Conservation (phyloP, 1,140 invertebrate species). For the Aricia agestis region DNA sequence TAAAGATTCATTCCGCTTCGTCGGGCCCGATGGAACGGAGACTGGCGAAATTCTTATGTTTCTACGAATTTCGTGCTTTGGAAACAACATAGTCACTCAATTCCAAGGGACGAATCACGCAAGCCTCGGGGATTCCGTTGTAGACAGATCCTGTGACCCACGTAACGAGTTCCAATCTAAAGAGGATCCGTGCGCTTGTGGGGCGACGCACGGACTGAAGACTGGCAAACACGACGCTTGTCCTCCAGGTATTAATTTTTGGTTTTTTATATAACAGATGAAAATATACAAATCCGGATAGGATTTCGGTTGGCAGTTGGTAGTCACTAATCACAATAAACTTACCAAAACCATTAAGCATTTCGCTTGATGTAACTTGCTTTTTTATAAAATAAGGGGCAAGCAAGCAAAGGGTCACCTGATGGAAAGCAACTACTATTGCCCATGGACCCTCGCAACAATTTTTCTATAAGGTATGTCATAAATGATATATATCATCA, state of each 20-base stretch:
- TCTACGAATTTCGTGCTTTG: conserved; percentile 80
- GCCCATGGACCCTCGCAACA: too few relatives aligned
- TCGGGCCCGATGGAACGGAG: conserved; percentile 59
- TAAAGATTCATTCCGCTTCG: conserved; percentile 77
- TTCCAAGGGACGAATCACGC: conserved; percentile 73
- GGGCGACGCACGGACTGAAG: conserved; percentile 33
- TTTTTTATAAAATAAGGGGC: too few relatives aligned
- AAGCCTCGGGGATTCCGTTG: conserved; percentile 30
- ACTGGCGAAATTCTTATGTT: conserved; percentile 74
- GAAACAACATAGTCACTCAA: conserved; percentile 80
- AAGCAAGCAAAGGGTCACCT: too few relatives aligned
- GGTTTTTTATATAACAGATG: too few relatives aligned
- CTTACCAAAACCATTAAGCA: too few relatives aligned
- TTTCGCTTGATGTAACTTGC: too few relatives aligned
- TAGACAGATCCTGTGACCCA: conserved; percentile 57
- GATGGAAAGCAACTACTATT: too few relatives aligned
- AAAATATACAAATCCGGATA: too few relatives aligned
- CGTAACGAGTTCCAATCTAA: conserved; percentile 48
- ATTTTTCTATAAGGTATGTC: conserved; percentile 12
- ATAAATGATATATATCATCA: not conserved
- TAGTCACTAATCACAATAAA: too few relatives aligned
- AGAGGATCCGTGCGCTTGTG: conserved; percentile 57
- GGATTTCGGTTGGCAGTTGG: too few relatives aligned
- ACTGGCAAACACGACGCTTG: conserved; percentile 16
- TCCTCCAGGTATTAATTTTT: conserved; percentile 27